Evolutionary conservation across 1,140 invertebrate species (phyloP).

Genomic region (Nephotettix cincticeps): DNA sequence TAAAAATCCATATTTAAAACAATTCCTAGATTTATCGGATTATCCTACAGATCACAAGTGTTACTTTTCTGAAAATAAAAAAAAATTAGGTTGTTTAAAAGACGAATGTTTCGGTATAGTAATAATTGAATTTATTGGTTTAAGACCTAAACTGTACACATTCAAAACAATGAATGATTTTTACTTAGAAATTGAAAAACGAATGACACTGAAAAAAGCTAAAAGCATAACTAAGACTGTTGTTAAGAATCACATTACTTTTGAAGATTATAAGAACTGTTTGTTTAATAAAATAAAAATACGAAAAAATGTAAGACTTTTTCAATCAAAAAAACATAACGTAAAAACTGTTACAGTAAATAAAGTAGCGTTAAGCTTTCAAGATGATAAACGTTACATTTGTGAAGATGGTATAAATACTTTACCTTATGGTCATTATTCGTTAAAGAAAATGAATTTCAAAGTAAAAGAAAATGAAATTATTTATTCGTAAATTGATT

Average conservation of each 20-base stretch:
- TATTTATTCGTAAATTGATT: no score
- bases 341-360: not conserved
- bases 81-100: not conserved
- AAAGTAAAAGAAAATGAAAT: no score
- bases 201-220: not conserved
- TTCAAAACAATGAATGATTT: not conserved
- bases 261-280: not conserved
- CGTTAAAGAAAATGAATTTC: no score
- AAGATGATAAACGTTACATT: no score
- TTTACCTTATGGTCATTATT: no score
- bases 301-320: not conserved
- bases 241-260: not conserved
- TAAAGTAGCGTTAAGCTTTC: no score
- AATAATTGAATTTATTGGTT: not conserved
- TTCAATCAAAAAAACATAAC: not conserved
- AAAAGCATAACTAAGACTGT: not conserved
- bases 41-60: not conserved
- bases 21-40: not conserved
- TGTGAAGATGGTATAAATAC: no score
- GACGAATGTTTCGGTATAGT: not conserved
- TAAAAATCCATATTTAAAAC: no score
- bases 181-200: not conserved
- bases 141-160: not conserved
- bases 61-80: not conserved
- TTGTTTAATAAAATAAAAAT: not conserved